Conservation (phyloP, 2,888 invertebrate genomes). For the Ectobius pallidus region DNA sequence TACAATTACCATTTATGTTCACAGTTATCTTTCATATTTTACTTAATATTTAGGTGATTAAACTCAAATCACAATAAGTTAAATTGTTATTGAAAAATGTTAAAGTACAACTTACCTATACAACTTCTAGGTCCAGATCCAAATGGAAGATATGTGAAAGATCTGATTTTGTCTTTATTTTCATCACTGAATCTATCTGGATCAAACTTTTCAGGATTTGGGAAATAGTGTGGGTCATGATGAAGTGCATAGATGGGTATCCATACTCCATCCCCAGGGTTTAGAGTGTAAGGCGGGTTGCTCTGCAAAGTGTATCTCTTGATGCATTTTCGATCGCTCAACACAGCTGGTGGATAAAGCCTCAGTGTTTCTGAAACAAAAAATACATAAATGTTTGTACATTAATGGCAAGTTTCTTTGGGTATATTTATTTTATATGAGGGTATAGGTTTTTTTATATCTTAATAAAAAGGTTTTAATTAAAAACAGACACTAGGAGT, state of each 20-base stretch:
- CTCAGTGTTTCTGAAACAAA: constrained; percentile 57
- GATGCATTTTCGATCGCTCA: constrained; percentile 58
- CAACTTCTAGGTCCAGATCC: constrained; percentile 67
- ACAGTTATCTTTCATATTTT: no score
- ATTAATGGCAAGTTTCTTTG: no score
- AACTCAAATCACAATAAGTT: no score
- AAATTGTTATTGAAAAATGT: no score
- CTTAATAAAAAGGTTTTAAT: no score
- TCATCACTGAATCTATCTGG: constrained; percentile 49
- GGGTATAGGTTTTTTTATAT: no score
- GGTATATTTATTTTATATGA: no score
- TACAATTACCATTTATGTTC: no score
- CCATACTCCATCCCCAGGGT: constrained; percentile 43
- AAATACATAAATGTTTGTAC: no score
- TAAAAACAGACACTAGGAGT: no score
- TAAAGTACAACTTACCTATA: constrained; percentile 61
- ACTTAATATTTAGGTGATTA: no score
- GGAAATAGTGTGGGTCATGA: constrained; percentile 28
- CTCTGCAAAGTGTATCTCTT: constrained; percentile 55
- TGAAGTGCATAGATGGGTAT: constrained; percentile 41
- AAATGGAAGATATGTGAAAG: constrained; percentile 59
- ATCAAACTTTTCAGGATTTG: constrained; percentile 50
- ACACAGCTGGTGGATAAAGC: constrained; percentile 58
- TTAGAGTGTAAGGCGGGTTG: neutral
- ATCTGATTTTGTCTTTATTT: constrained; percentile 26